Evolutionary conservation across 2,888 invertebrate genomes (phyloP).

Genomic region (Acanthosoma haemorrhoidale): DNA sequence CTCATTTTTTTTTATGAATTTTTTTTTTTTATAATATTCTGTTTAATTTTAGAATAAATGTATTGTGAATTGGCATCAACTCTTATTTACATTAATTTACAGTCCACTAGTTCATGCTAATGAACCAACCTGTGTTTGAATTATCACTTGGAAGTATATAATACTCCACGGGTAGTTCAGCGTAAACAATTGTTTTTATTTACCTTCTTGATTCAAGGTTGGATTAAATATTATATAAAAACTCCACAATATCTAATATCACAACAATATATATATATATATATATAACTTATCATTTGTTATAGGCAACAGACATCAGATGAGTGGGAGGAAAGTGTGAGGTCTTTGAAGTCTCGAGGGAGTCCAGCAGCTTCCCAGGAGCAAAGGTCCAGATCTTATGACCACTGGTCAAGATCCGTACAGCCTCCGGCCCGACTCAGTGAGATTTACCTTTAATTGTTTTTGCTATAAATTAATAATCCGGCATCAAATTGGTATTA

Average conservation of each 20-base stretch:
- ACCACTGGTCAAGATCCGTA: constrained; percentile 47
- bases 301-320: constrained; percentile 1
- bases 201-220: too few species aligned
- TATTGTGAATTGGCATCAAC: too few species aligned
- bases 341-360: constrained; percentile 22
- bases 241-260: too few species aligned
- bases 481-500: background rate
- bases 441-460: background rate
- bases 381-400: constrained; percentile 62
- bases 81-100: too few species aligned
- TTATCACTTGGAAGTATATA: background rate
- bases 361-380: constrained; percentile 47
- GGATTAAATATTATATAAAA: too few species aligned
- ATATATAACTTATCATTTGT: too few species aligned
- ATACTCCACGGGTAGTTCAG: background rate
- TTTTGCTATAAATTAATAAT: background rate
- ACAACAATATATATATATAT: too few species aligned
- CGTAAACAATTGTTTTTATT: background rate
- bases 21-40: too few species aligned
- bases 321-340: constrained; percentile 18
- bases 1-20: too few species aligned
- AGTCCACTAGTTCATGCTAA: too few species aligned
- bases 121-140: too few species aligned
- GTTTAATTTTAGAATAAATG: too few species aligned
- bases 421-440: constrained; percentile 18